phyloP scores from a whole-genome alignment of 2,113 vertebrate genomes.

The Cyanoramphus novaezelandiae region DNA sequence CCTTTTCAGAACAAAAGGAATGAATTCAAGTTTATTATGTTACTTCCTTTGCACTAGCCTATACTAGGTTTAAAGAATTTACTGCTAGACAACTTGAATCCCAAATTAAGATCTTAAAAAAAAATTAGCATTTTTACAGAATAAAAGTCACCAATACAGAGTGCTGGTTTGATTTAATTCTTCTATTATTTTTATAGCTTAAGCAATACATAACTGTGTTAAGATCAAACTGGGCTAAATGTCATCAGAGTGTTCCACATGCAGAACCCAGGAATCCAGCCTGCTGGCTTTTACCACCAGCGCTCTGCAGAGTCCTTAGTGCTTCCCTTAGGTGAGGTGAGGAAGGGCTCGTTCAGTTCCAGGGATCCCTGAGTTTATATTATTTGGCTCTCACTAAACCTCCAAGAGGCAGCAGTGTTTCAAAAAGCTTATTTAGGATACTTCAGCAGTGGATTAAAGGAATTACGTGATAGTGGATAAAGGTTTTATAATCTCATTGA shows the following conservation, averaged over 20 bases:
- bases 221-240: neutral
- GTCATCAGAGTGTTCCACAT: neutral
- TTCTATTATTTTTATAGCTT: neutral
- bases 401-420: neutral
- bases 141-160: neutral
- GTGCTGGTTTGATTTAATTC: neutral
- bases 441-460: neutral
- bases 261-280: neutral
- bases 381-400: neutral
- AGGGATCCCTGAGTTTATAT: neutral
- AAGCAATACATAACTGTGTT: neutral
- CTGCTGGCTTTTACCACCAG: rapidly evolving
- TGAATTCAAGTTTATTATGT: neutral
- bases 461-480: neutral
- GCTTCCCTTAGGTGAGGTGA: neutral
- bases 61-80: neutral
- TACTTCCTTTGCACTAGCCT: neutral
- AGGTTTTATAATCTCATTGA: constrained; percentile 1
- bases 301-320: neutral
- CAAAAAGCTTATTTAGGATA: constrained; percentile 1
- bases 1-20: constrained; percentile 12
- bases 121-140: neutral
- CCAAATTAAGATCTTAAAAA: neutral
- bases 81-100: neutral
- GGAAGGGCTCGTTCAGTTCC: neutral